Evolutionary conservation across 2,797 vertebrate genomes (phyloP), one percentile per base, ranked within the genome.

Genomic region (Gorsachius magnificus): DNA sequence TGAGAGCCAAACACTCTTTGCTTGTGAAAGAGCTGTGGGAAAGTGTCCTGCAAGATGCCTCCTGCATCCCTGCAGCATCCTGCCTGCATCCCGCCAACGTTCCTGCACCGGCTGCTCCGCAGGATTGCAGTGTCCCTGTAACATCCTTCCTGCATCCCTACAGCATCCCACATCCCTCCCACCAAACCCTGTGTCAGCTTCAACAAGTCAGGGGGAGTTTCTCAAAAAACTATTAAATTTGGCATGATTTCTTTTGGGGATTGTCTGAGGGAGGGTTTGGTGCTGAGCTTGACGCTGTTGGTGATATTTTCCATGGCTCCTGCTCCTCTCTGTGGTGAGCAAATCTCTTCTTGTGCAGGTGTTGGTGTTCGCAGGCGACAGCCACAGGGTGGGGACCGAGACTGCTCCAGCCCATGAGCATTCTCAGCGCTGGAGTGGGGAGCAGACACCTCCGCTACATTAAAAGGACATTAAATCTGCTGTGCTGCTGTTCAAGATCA

Each of bases 341-440:
- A 68, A 50, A 51, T n/a, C 2, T 0, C 31, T 35, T 31, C 4
- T 0, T 53, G 57, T 51, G 63, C 22, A 17, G 33, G 24, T 58
- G 41, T 36, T 33, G 41, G 63, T 75, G 50, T 41, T 31, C 6
- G 1, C 35, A n/a, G 51, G 45, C 36, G 63, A 31, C 16, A 20
- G 54, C 31, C 5, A 2, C 13, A 1, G 14, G 3, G 12, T 4
- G 22, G 45, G 41, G 19, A 61, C 26, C 0, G 4, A 41, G n/a
- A 13, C 31, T 8, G 51, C 28, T 45, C 17, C 48, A 60, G 41
- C 33, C 48, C 2, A 5, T 0, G 1, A 0, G 1, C 10, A 28
- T 25, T 36, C 20, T 4, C 29, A 11, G 72, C 4, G 58, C 45
- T 19, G 53, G 76, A 38, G 50, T 3, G 14, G 16, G 58, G 13